Evolutionary conservation across 1,140 invertebrate species (phyloP).

Genomic region (Bombus picipes): DNA sequence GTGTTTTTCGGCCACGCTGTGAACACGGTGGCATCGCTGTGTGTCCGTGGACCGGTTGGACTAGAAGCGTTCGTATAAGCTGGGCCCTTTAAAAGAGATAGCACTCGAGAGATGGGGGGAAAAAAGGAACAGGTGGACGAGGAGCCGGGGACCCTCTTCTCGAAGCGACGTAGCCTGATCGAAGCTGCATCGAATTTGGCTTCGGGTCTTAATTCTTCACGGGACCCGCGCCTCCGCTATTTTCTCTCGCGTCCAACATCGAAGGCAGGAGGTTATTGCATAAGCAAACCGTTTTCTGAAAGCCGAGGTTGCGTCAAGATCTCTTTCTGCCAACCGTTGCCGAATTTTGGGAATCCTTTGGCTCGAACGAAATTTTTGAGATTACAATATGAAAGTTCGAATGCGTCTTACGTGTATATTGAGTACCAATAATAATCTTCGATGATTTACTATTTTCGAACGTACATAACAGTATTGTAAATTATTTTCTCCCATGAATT

Average conservation of each 20-base stretch:
- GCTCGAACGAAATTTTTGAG: neutral
- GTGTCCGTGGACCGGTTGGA: conserved; percentile 70
- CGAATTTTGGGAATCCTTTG: neutral
- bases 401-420: too few relatives aligned
- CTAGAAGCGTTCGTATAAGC: conserved; percentile 62
- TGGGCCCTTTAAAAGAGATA: conserved; percentile 69
- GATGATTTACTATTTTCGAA: too few relatives aligned
- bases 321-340: neutral
- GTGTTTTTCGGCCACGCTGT: conserved; percentile 63
- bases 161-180: conserved; percentile 45
- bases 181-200: conserved; percentile 59
- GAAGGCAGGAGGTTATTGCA: neutral
- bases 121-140: conserved; percentile 63
- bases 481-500: too few relatives aligned
- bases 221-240: conserved; percentile 16
- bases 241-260: neutral
- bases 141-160: conserved; percentile 33
- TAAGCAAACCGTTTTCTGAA: neutral
- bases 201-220: conserved; percentile 66
- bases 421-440: too few relatives aligned
- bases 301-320: neutral
- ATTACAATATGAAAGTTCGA: too few relatives aligned
- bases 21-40: conserved; percentile 62
- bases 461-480: too few relatives aligned
- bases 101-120: conserved; percentile 56